A percentile compares a stretch with the other conserved stretches of the same genome.
Evolutionary conservation across 1,140 invertebrate genomes (phyloP).

Genomic region (Fopius arisanus): DNA sequence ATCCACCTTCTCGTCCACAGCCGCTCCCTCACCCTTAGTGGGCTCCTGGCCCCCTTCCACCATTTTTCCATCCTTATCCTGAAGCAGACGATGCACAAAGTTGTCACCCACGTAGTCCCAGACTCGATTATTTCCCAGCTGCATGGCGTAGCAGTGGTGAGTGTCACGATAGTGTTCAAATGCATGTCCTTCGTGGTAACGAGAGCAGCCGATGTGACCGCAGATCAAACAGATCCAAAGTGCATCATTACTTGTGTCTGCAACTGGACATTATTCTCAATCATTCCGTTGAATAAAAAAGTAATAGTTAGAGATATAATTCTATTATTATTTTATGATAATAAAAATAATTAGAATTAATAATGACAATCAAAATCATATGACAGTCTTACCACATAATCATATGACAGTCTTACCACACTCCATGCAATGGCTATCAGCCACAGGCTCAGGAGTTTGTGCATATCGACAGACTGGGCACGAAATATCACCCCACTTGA

Average conservation of each 20-base stretch:
- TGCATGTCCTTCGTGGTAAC: constrained; percentile 75
- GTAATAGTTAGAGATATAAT: too few species aligned
- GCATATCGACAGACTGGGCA: constrained; percentile 82
- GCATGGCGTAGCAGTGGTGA: constrained; percentile 96
- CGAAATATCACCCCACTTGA: constrained; percentile 95
- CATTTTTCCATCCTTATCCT: constrained; percentile 98
- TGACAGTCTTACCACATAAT: too few species aligned
- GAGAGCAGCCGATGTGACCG: constrained; percentile 93
- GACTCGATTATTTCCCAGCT: constrained; percentile 93
- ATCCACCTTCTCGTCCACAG: constrained; percentile 87
- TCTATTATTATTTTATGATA: not conserved
- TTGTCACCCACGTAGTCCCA: constrained; percentile 98
- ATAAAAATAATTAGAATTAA: not conserved
- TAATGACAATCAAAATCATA: too few species aligned
- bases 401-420: too few species aligned
- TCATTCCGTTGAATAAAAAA: not conserved
- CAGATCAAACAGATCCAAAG: constrained; percentile 99
- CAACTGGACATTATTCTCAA: constrained; percentile 45
- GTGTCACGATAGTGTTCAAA: constrained; percentile 92
- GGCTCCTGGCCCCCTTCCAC: constrained; percentile 72
- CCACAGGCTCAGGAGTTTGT: constrained; percentile 90
- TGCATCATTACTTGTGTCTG: constrained; percentile 73
- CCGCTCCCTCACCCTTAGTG: constrained; percentile 57
- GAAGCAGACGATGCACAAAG: constrained; percentile 95
- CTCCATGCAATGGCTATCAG: constrained; percentile 84